Evolutionary conservation across 2,888 invertebrate genomes (phyloP), one percentile per base, ranked within the genome.

Genomic region (Andrena camellia): DNA sequence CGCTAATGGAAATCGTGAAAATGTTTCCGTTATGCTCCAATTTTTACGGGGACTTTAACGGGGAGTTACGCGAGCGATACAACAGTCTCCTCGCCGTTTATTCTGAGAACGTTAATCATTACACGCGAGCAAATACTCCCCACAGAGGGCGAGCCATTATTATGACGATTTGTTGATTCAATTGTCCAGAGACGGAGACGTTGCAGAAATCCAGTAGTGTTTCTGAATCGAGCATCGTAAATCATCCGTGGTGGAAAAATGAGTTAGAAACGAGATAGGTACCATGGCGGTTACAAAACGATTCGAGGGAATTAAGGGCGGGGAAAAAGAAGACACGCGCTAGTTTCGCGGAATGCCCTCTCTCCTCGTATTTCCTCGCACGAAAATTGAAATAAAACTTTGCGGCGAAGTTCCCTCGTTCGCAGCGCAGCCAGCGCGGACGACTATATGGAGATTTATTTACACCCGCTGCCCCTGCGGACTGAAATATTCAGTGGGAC

Each of bases 321-420:
- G 5, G n/a, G 20, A 50, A 54, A 31, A 23, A 17, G 31, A 29
- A 33, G 33, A 23, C 20, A 42, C n/a, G n/a, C 5, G 35, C 48
- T 10, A 5, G 17, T 50, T 60, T 23, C 74, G 23, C 8, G 10
- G 0, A 42, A 8, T 35, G 3, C 31, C 29, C 8, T 2, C 42
- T 23, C 10, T 20, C 23, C 7, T 35, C 42, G 33, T 71, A 35
- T 63, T 76, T 17, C 6, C 13, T 50, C 23, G 33, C n/a, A 35
- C 20, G 59, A 52, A 70, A 78, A 78, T 77, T 70, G 59, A 42
- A 78, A 70, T 66, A 54, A 66, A 80, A 70, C 70, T 70, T 54
- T 0, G 42, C 50, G 20, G 60, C 69, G 52, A 79, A 70, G 64
- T 79, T 77, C n/a, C 20, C 70, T 64, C 77, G 64, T 52, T 77